These are phyloP conservation scores for Meteorus sp. DNA, from an alignment of 1,140 invertebrate species.

Conservation along the genomic window DNA sequence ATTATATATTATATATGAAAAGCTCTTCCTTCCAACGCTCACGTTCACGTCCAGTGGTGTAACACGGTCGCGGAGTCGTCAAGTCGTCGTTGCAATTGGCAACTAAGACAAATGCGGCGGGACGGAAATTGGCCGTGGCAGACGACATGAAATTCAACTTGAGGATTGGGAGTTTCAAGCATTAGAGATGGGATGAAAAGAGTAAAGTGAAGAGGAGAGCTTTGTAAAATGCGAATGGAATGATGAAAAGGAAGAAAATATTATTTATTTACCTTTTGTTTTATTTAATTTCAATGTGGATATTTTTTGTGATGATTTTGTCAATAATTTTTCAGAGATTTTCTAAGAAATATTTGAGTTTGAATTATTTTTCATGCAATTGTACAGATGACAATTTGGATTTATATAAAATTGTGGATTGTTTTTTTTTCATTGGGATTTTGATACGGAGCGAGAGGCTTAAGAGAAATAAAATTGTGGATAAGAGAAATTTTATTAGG, in stretches of 20 bases:
- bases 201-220: conserved; percentile 2
- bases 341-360: too few relatives aligned
- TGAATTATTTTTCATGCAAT: too few relatives aligned
- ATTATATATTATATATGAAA: neutral
- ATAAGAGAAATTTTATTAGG: too few relatives aligned
- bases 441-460: too few relatives aligned
- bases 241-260: conserved; percentile 10
- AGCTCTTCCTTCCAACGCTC: neutral
- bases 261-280: too few relatives aligned
- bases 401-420: too few relatives aligned
- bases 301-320: too few relatives aligned
- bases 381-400: too few relatives aligned
- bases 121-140: conserved; percentile 52
- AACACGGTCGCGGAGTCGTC: too few relatives aligned
- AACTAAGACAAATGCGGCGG: conserved; percentile 53
- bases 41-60: conserved; percentile 11
- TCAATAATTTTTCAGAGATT: too few relatives aligned
- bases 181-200: neutral
- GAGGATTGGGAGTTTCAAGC: neutral
- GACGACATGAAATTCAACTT: conserved; percentile 17
- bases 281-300: neutral
- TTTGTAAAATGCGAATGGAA: conserved; percentile 1
- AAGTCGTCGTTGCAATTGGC: conserved; percentile 45
- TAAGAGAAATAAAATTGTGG: too few relatives aligned
- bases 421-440: too few relatives aligned